phyloP scores from a whole-genome alignment of 2,888 invertebrate species.

The Chorisops tibialis region DNA sequence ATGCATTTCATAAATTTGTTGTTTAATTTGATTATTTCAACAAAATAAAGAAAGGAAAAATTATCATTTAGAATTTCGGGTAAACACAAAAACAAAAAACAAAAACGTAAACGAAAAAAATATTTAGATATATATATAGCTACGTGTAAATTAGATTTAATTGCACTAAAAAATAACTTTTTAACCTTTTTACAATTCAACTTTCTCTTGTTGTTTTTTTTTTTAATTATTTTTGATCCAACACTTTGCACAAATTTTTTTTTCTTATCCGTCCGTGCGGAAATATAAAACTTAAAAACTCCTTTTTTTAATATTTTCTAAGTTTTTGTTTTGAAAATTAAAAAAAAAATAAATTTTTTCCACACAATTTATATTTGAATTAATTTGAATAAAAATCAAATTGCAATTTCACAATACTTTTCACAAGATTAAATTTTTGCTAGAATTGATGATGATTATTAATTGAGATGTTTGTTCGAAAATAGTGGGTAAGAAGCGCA shows the following conservation, averaged over 20 bases:
- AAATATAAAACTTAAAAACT: neutral
- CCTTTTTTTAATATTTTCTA: neutral
- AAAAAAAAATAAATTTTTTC: neutral
- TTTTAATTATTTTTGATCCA: too few relatives aligned
- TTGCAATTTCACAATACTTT: neutral
- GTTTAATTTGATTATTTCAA: too few relatives aligned
- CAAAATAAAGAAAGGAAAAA: too few relatives aligned
- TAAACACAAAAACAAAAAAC: too few relatives aligned
- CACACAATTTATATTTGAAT: neutral
- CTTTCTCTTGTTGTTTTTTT: too few relatives aligned
- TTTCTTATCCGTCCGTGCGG: neutral
- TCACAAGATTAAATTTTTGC: neutral
- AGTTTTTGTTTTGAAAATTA: neutral
- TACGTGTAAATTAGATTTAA: too few relatives aligned
- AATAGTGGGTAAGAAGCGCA: constrained; percentile 22
- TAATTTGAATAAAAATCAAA: neutral
- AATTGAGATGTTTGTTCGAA: neutral
- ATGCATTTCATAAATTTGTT: too few relatives aligned
- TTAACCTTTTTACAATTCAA: too few relatives aligned
- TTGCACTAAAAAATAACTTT: too few relatives aligned
- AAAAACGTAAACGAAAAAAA: too few relatives aligned
- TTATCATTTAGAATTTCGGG: too few relatives aligned
- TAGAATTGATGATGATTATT: neutral
- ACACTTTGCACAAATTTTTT: neutral
- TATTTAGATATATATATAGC: too few relatives aligned